These are phyloP conservation scores for Caiman crocodilus DNA, from an alignment of 2,797 vertebrate species.

Conservation along the genomic window DNA sequence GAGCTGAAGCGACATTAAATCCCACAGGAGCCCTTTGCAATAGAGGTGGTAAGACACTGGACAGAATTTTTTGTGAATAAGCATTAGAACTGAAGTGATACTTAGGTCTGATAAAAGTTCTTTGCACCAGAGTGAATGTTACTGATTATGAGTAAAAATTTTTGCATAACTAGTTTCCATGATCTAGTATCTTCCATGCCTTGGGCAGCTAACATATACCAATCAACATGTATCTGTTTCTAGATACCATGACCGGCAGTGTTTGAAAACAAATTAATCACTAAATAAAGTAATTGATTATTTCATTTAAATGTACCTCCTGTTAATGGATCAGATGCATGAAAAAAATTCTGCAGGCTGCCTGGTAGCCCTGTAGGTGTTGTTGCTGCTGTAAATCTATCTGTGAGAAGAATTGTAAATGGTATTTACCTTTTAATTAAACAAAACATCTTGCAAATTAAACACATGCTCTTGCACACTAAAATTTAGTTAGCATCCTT, in stretches of 20 bases:
- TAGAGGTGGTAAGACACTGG: neutral
- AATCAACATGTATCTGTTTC: slow-evolving; percentile 7
- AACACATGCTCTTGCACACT: slow-evolving; percentile 81
- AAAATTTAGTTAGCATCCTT: slow-evolving; percentile 78
- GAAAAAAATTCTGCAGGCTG: slow-evolving; percentile 67
- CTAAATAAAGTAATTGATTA: slow-evolving; percentile 19
- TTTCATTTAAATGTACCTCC: slow-evolving; percentile 64
- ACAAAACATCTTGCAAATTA: slow-evolving; percentile 82
- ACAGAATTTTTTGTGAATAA: neutral
- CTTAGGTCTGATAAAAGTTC: neutral
- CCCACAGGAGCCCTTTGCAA: neutral
- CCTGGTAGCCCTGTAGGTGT: slow-evolving; percentile 74
- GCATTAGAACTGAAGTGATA: neutral
- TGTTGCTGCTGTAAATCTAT: slow-evolving; percentile 69
- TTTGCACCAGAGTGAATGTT: neutral
- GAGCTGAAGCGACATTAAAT: neutral
- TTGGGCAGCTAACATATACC: neutral
- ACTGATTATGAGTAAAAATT: neutral
- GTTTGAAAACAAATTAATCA: slow-evolving; percentile 49
- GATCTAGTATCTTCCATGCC: neutral
- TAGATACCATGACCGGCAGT: slow-evolving; percentile 55
- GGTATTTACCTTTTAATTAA: slow-evolving; percentile 85
- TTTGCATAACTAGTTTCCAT: neutral
- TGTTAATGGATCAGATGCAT: slow-evolving; percentile 61
- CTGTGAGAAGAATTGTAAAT: slow-evolving; percentile 81